Conservation (phyloP, 1,140 invertebrate genomes). For the Mercenaria mercenaria region DNA sequence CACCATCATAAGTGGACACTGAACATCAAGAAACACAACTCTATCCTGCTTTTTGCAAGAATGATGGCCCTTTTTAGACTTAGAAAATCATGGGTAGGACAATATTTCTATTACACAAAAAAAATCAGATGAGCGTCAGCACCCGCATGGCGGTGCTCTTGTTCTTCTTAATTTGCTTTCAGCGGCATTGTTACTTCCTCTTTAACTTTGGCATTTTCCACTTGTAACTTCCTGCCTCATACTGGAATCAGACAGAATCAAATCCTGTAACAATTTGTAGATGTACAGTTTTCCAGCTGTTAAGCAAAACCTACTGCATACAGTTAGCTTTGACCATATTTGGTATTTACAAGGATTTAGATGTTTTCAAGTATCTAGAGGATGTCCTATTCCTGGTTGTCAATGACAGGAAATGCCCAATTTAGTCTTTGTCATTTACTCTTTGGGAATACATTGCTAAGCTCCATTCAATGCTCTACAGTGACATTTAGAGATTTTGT, state of each 20-base stretch:
- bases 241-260: background rate
- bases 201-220: conserved; percentile 47
- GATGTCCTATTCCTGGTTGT: conserved; percentile 49
- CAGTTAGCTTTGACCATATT: conserved; percentile 22
- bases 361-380: conserved; percentile 25
- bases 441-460: background rate
- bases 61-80: too few species aligned
- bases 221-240: background rate
- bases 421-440: conserved; percentile 49
- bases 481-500: background rate
- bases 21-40: too few species aligned
- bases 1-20: too few species aligned
- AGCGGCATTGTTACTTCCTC: conserved; percentile 16
- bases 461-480: conserved; percentile 6
- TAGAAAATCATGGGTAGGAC: too few species aligned
- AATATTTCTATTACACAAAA: too few species aligned
- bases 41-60: too few species aligned
- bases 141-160: too few species aligned
- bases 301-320: background rate
- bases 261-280: background rate
- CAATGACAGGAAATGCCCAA: conserved; percentile 49
- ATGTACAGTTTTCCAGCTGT: background rate
- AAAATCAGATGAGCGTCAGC: too few species aligned
- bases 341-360: conserved; percentile 54
- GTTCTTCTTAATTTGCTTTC: too few species aligned